phyloP scores from a whole-genome alignment of 2,888 invertebrate species.

The Drosophila hamatofila region DNA sequence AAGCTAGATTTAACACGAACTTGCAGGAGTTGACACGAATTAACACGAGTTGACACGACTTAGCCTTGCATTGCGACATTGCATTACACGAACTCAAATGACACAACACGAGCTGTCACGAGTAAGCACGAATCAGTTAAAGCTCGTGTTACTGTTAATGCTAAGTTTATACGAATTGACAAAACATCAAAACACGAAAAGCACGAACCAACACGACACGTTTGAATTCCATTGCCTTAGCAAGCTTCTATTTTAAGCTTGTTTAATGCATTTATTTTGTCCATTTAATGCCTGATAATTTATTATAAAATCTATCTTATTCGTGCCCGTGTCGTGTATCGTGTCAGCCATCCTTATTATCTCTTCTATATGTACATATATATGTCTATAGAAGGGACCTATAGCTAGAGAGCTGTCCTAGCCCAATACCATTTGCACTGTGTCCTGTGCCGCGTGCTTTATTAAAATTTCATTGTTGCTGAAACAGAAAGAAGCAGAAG shows the following conservation, averaged over 20 bases:
- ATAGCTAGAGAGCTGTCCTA: too few species aligned
- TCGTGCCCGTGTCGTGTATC: background rate
- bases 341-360: background rate
- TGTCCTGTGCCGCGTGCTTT: constrained; percentile 58
- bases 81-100: background rate
- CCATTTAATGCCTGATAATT: background rate
- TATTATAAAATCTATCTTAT: background rate
- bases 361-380: too few species aligned
- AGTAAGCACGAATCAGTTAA: background rate
- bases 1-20: too few species aligned
- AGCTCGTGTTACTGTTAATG: too few species aligned
- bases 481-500: background rate
- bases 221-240: background rate
- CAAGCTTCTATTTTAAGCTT: too few species aligned
- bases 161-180: too few species aligned
- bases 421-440: background rate
- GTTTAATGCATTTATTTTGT: background rate
- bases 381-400: background rate
- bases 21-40: background rate
- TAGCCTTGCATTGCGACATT: background rate
- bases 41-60: background rate
- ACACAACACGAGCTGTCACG: background rate
- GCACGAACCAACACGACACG: background rate
- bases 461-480: constrained; percentile 74
- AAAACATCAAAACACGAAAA: too few species aligned